phyloP scores from a whole-genome alignment of 2,888 invertebrate species.

The Acanthoscelides obtectus region DNA sequence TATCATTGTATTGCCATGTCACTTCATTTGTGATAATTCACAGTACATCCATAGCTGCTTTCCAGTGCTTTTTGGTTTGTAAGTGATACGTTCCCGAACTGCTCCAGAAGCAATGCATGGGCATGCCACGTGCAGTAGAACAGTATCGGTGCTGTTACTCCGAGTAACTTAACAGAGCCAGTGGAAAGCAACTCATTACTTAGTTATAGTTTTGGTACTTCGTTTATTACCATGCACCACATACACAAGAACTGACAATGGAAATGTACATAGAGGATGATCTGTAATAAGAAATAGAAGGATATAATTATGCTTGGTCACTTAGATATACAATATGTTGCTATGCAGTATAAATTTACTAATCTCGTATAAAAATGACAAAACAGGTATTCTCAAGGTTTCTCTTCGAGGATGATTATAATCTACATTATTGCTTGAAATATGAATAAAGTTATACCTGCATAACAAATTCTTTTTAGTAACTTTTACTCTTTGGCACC shows the following conservation, averaged over 20 bases:
- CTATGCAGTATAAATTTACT: constrained; percentile 32
- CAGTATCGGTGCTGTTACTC: no score
- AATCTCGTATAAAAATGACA: constrained; percentile 19
- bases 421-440: constrained; percentile 29
- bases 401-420: not conserved
- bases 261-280: constrained; percentile 12
- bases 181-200: no score
- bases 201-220: not conserved
- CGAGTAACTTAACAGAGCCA: no score
- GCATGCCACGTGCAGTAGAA: no score
- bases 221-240: not conserved
- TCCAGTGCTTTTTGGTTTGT: no score
- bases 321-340: constrained; percentile 23
- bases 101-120: no score
- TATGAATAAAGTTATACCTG: constrained; percentile 30
- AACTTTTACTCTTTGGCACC: constrained; percentile 48
- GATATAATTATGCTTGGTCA: constrained; percentile 32
- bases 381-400: constrained; percentile 2
- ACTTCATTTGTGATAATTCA: no score
- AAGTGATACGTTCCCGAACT: no score
- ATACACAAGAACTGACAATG: not conserved
- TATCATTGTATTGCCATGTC: no score
- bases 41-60: no score
- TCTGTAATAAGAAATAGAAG: constrained; percentile 30
- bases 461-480: constrained; percentile 37